Evolutionary conservation across 1,140 invertebrate genomes (phyloP).

Genomic region (Neodiprion virginianus): DNA sequence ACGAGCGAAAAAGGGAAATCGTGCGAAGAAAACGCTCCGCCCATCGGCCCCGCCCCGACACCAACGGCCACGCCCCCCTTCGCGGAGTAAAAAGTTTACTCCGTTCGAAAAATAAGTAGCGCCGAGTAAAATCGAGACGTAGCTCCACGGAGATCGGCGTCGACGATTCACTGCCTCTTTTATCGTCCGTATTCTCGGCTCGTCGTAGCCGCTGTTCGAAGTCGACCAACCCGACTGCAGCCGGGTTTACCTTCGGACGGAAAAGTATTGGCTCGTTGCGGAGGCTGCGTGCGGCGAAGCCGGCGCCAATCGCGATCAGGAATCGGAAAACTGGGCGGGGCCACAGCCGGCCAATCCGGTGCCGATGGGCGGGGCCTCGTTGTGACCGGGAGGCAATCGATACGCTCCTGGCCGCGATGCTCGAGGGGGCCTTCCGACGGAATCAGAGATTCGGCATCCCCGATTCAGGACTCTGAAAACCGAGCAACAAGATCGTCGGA

Average conservation of each 20-base stretch:
- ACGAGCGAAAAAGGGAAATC: too few species aligned
- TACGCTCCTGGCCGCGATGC: background rate
- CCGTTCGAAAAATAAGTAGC: too few species aligned
- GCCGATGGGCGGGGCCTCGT: background rate
- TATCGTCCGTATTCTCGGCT: too few species aligned
- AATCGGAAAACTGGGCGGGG: background rate
- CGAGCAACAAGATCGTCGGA: background rate
- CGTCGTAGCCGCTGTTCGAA: too few species aligned
- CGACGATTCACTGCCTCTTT: too few species aligned
- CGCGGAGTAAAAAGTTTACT: too few species aligned
- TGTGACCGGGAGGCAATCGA: background rate
- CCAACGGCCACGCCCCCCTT: too few species aligned
- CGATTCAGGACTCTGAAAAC: background rate
- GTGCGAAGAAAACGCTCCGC: too few species aligned
- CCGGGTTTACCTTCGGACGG: background rate
- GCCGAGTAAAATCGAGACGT: too few species aligned
- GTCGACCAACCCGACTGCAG: too few species aligned
- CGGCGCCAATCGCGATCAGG: background rate
- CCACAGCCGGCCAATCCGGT: background rate
- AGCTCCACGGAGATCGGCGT: too few species aligned
- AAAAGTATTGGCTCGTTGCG: background rate
- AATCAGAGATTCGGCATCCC: conserved; percentile 2
- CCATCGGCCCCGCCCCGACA: too few species aligned
- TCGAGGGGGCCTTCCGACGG: background rate
- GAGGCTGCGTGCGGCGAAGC: background rate